Percentiles rank a stretch among this genome's conserved stretches.
These are phyloP conservation scores for Silurus asotus DNA, from an alignment of 2,113 vertebrate genomes.

Conservation along the genomic window DNA sequence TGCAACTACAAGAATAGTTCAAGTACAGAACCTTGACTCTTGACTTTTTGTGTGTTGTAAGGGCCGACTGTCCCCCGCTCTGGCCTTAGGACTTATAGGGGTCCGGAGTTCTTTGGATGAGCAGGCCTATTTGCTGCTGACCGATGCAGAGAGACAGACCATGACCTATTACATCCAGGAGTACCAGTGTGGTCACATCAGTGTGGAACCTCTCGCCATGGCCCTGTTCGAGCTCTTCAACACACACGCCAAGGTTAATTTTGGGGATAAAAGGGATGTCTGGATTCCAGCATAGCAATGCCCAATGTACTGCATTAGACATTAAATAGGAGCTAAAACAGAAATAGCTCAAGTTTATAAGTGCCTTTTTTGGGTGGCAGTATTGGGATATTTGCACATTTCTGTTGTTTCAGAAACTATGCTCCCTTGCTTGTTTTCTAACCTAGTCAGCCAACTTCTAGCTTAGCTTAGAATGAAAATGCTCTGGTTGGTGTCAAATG, in stretches of 20 bases:
- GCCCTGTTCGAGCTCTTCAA: slow-evolving; percentile 92
- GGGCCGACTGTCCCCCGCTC: slow-evolving; percentile 74
- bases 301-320: neutral
- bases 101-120: slow-evolving; percentile 83
- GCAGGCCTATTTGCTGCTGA: slow-evolving; percentile 85
- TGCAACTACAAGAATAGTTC: neutral
- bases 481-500: neutral
- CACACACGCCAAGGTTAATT: slow-evolving; percentile 88
- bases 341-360: slow-evolving; percentile 7
- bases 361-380: neutral
- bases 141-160: slow-evolving; percentile 80
- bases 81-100: slow-evolving; percentile 79
- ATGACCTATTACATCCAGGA: slow-evolving; percentile 92
- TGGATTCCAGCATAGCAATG: neutral
- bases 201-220: slow-evolving; percentile 83
- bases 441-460: neutral
- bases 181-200: slow-evolving; percentile 82
- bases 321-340: neutral
- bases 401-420: neutral
- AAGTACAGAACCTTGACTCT: neutral
- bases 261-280: neutral
- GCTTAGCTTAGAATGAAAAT: neutral
- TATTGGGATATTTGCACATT: neutral
- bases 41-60: slow-evolving; percentile 70
- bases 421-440: neutral